Evolutionary conservation across 2,888 invertebrate genomes (phyloP).

Genomic region (Anthophora plumipes): DNA sequence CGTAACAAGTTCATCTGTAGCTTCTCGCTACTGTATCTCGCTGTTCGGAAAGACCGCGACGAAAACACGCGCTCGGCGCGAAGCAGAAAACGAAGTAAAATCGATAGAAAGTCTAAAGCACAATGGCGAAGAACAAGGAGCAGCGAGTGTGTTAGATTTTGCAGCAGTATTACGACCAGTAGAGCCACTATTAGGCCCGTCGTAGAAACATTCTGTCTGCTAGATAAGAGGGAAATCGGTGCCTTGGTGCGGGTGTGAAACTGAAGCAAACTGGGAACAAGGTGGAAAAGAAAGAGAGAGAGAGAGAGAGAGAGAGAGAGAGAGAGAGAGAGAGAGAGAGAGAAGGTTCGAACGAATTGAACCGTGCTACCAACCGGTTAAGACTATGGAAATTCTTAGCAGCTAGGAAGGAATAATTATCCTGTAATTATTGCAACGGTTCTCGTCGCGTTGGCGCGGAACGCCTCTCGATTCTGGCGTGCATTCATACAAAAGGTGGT

Average conservation of each 20-base stretch:
- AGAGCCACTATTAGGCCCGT: constrained; percentile 58
- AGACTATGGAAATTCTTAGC: constrained; percentile 59
- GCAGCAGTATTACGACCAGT: constrained; percentile 49
- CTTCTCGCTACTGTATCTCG: constrained; percentile 14
- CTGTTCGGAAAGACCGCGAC: constrained; percentile 12
- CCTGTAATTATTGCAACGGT: constrained; percentile 56
- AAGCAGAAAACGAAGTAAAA: constrained; percentile 61
- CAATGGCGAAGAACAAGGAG: constrained; percentile 67
- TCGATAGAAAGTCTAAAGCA: constrained; percentile 71
- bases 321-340: background rate
- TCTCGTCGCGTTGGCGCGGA: constrained; percentile 14
- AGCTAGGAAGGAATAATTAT: constrained; percentile 67
- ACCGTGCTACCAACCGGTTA: constrained; percentile 16
- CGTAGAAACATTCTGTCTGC: constrained; percentile 56
- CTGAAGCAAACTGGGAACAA: constrained; percentile 16
- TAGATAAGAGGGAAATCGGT: constrained; percentile 47
- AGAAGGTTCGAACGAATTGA: constrained; percentile 13
- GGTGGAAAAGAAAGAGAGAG: background rate
- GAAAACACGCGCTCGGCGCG: constrained; percentile 46
- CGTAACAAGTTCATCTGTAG: constrained; percentile 44
- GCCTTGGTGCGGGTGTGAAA: constrained; percentile 9
- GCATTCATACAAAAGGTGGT: constrained; percentile 32
- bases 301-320: background rate
- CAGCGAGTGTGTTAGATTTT: constrained; percentile 60
- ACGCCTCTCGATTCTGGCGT: constrained; percentile 22